phyloP scores from a whole-genome alignment of 2,797 vertebrate species.

The Pseudocheirus occidentalis region DNA sequence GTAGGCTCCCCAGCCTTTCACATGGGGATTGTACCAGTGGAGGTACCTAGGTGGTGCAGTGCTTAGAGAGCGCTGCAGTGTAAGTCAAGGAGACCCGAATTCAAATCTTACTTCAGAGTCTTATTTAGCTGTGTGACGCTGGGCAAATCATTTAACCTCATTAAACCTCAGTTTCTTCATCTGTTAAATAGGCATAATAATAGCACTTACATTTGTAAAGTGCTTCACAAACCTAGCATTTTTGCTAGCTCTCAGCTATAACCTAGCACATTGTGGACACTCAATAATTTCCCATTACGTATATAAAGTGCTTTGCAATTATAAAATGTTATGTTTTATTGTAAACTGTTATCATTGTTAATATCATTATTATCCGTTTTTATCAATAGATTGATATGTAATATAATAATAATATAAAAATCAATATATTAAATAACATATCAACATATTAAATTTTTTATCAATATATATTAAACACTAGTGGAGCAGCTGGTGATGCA shows the following conservation, averaged over 20 bases:
- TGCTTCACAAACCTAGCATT: not conserved
- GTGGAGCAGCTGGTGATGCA: not conserved
- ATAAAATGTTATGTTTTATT: not conserved
- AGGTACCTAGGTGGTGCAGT: too few relatives aligned
- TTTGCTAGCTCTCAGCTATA: not conserved
- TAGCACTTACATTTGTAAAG: not conserved
- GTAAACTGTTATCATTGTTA: not conserved
- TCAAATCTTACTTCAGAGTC: not conserved
- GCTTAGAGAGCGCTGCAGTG: too few relatives aligned
- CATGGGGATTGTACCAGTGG: too few relatives aligned
- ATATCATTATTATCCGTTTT: not conserved
- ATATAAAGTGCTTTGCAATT: not conserved
- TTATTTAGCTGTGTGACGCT: not conserved
- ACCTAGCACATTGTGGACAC: not conserved
- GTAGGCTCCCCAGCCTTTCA: too few relatives aligned
- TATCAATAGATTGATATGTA: not conserved
- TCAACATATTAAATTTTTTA: not conserved
- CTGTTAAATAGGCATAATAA: not conserved
- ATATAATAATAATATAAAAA: too few relatives aligned
- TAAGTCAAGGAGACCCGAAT: not conserved
- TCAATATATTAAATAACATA: too few relatives aligned
- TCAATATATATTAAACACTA: not conserved
- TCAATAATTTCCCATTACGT: not conserved
- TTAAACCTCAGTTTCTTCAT: not conserved
- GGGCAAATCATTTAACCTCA: not conserved